A percentile compares a stretch with the other conserved stretches of the same genome.
Conservation (phyloP, 2,888 invertebrate genomes). For the Rhagium mordax region DNA sequence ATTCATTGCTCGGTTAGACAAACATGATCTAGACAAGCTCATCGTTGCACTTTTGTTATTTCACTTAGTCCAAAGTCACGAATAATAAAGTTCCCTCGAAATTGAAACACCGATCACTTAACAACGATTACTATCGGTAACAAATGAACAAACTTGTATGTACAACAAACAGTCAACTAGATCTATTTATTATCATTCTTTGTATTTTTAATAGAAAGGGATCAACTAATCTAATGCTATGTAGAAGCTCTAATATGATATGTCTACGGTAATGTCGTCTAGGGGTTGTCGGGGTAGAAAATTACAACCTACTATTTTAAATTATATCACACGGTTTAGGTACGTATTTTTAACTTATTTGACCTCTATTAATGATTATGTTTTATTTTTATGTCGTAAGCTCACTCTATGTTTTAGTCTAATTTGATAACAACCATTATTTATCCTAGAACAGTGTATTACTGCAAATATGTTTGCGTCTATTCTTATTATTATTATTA, state of each 20-base stretch:
- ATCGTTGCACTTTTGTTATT: conserved; percentile 46
- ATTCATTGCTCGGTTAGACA: conserved; percentile 61
- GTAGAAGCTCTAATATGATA: conserved; percentile 54
- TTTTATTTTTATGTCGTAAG: conserved; percentile 30
- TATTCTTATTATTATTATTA: background rate
- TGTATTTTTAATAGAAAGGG: conserved; percentile 41
- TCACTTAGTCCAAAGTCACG: conserved; percentile 21
- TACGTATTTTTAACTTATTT: conserved; percentile 51
- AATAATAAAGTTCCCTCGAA: conserved; percentile 31
- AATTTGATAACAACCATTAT: conserved; percentile 32
- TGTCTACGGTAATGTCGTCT: conserved; percentile 52
- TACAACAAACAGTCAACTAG: conserved; percentile 45
- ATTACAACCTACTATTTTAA: conserved; percentile 49
- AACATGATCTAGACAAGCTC: conserved; percentile 63
- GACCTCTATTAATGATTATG: conserved; percentile 37
- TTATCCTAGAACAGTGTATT: conserved; percentile 7
- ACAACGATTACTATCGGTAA: conserved; percentile 45
- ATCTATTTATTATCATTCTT: conserved; percentile 55
- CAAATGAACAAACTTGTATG: conserved; percentile 35
- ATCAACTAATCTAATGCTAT: conserved; percentile 44
- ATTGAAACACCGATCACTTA: conserved; percentile 46
- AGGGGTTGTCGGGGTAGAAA: conserved; percentile 34
- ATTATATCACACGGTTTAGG: conserved; percentile 60
- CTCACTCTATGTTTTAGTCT: conserved; percentile 43
- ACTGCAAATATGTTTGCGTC: background rate